Conservation (phyloP, 2,888 invertebrate genomes). For the Notocelia uddmanniana region DNA sequence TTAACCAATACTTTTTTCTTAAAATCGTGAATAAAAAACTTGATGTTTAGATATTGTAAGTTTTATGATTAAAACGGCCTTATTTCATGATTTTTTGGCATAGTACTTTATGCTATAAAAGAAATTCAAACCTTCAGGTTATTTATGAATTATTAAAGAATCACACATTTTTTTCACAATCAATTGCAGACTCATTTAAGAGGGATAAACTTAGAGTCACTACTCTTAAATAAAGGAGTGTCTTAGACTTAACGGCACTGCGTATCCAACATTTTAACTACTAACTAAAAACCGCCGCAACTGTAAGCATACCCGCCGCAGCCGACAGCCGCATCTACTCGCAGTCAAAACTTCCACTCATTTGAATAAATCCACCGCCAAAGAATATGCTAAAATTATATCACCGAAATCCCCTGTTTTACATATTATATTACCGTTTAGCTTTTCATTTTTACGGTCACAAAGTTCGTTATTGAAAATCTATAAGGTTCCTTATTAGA, state of each 20-base stretch:
- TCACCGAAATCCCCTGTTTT: constrained; percentile 39
- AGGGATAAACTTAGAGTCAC: too few relatives aligned
- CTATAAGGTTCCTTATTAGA: constrained; percentile 39
- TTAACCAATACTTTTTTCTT: too few relatives aligned
- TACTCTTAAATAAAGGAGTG: not conserved
- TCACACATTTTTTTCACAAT: too few relatives aligned
- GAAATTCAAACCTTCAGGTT: too few relatives aligned
- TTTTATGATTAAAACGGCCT: too few relatives aligned
- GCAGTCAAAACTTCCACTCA: constrained; percentile 38
- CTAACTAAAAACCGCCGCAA: not conserved
- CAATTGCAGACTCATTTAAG: too few relatives aligned
- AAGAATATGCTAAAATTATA: constrained; percentile 45
- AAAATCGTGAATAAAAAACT: too few relatives aligned
- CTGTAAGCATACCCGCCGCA: not conserved
- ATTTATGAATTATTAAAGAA: too few relatives aligned
- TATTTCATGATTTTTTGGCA: too few relatives aligned
- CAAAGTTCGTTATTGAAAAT: constrained; percentile 45
- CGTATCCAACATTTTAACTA: not conserved
- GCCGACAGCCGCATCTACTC: constrained; percentile 7
- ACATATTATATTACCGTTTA: constrained; percentile 45
- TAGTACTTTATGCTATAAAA: too few relatives aligned
- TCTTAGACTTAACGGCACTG: not conserved
- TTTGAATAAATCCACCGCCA: constrained; percentile 36
- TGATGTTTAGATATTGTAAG: too few relatives aligned
- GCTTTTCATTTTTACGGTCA: constrained; percentile 41